Evolutionary conservation across 2,113 vertebrate genomes (phyloP).

Genomic region (Leucosticte australis): DNA sequence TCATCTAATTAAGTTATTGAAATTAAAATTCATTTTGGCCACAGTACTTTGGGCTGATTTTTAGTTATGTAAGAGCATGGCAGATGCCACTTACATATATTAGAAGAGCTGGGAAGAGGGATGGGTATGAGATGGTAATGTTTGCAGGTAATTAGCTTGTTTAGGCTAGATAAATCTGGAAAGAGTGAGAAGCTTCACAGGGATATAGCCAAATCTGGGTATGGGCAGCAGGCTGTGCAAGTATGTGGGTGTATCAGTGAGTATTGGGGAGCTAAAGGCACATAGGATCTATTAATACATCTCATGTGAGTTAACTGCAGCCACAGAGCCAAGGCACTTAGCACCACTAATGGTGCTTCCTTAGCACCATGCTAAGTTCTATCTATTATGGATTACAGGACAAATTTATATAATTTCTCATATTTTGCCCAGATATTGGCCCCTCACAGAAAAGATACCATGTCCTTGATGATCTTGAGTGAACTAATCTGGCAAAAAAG

Average conservation of each 20-base stretch:
- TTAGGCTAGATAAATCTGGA: not conserved
- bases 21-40: not conserved
- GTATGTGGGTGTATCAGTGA: not conserved
- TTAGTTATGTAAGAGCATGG: not conserved
- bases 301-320: not conserved
- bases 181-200: not conserved
- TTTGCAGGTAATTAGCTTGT: not conserved
- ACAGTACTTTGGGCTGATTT: not conserved
- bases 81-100: not conserved
- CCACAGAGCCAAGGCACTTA: not conserved
- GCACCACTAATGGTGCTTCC: not conserved
- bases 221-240: not conserved
- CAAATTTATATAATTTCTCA: not conserved
- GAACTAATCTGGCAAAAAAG: not conserved
- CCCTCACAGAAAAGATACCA: not conserved
- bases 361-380: not conserved
- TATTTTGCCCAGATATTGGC: not conserved
- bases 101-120: not conserved
- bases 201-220: not conserved
- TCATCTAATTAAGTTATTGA: not conserved
- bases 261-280: not conserved
- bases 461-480: not conserved
- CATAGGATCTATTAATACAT: not conserved
- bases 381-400: not conserved
- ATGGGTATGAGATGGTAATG: not conserved